Evolutionary conservation across 2,113 vertebrate genomes (phyloP), one percentile per base, ranked within the genome.

Genomic region (Paralichthys olivaceus): DNA sequence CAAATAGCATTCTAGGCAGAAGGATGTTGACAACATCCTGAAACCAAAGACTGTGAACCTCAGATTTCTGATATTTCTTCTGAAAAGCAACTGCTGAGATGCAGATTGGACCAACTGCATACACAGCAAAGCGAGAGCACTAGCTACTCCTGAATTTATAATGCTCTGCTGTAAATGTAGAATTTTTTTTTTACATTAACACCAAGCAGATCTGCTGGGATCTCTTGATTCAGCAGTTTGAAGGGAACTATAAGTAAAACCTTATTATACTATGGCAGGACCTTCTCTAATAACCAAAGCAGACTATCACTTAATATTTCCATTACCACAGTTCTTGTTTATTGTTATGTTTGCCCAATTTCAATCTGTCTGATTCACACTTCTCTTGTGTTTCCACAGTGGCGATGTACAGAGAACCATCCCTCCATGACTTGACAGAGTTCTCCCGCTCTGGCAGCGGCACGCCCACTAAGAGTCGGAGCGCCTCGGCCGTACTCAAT

Each of bases 381-480:
- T 49, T 65, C 5, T 65, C 68, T 63, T 78, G 49, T 92, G 68
- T 86, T 86, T 94, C 90, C 77, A 65, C 93, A 99, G 98, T 99
- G 94, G 97, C 97, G 84, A 99, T 99, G 96, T 99, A 99, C 94
- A 96, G 97, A 94, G 98, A 99, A 92, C 98, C 98, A 25, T 99
- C 98, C 51, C 96, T 99, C 76, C 98, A 99, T 7, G 98, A 99
- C 84, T 95, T 99, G 90, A 98, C 98, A 69, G 98, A 99, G 93
- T 98, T 99, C 94, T 98, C 97, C 75, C 96, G 97, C 79, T 99
- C 97, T 19, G 97, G 97, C 89, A 99, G 97, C n/a, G 98, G 97
- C 84, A 99, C 97, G 32, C 97, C 98, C 67, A 99, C 98, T 85
- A 99, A 99, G 94, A 99, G 97, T 94, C 96, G 97, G 93, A 99